Evolutionary conservation across 2,797 vertebrate genomes (phyloP).

Genomic region (Onychomys leucogaster): DNA sequence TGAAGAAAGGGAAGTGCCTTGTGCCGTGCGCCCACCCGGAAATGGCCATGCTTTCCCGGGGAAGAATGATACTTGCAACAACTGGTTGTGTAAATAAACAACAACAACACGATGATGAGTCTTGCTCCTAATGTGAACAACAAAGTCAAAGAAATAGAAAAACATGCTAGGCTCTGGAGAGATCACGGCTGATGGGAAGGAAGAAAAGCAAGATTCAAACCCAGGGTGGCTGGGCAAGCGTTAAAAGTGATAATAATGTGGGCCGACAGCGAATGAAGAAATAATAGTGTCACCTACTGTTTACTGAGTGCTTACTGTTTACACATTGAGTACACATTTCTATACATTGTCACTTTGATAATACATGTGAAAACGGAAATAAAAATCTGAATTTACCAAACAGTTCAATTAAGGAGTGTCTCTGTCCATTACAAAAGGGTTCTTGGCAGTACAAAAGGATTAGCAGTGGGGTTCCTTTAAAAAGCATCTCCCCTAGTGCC

Average conservation of each 20-base stretch:
- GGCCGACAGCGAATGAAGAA: background rate
- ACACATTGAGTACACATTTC: background rate
- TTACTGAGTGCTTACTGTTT: background rate
- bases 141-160: background rate
- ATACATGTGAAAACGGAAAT: slow-evolving; percentile 1
- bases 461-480: slow-evolving; percentile 62
- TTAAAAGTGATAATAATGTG: slow-evolving; percentile 6
- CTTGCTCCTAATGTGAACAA: background rate
- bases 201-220: background rate
- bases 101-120: background rate
- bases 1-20: background rate
- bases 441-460: slow-evolving; percentile 60
- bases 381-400: slow-evolving; percentile 72
- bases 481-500: slow-evolving; percentile 19
- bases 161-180: background rate
- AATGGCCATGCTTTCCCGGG: background rate
- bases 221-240: background rate
- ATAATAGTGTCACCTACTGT: background rate
- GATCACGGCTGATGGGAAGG: background rate
- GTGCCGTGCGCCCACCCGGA: no score
- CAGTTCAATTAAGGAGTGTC: slow-evolving; percentile 50
- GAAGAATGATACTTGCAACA: background rate
- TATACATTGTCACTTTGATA: background rate
- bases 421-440: slow-evolving; percentile 70
- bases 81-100: background rate